Evolutionary conservation across 2,888 invertebrate species (phyloP).

Genomic region (Eristalis tenax): DNA sequence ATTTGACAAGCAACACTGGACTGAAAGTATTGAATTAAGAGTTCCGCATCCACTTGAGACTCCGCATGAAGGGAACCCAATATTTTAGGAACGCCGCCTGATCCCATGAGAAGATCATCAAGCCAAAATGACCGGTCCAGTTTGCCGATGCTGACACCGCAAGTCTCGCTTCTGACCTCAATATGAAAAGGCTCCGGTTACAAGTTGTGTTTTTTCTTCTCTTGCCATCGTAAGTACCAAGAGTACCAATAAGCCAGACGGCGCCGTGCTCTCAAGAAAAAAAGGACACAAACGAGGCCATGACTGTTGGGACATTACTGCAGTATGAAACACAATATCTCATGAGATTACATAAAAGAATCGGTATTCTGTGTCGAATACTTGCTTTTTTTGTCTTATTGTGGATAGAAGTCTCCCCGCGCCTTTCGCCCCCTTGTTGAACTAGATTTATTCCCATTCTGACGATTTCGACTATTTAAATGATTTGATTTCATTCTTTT

Average conservation of each 20-base stretch:
- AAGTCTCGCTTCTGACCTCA: not conserved
- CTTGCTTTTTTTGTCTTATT: not conserved
- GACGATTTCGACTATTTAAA: slow-evolving; percentile 1
- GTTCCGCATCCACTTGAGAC: not conserved
- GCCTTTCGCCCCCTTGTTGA: too few relatives aligned
- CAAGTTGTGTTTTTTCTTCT: not conserved
- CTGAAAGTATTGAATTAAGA: not conserved
- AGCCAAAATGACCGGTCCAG: not conserved
- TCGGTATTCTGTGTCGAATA: slow-evolving; percentile 28
- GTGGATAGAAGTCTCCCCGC: not conserved
- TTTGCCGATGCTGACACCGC: not conserved
- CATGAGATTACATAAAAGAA: not conserved
- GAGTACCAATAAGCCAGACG: not conserved
- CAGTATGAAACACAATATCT: not conserved
- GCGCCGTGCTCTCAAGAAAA: not conserved
- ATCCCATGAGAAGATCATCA: not conserved
- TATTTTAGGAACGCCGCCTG: not conserved
- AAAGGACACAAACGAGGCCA: not conserved
- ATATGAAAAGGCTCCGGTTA: not conserved
- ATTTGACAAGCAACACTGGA: not conserved
- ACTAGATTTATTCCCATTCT: not conserved
- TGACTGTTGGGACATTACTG: slow-evolving; percentile 9
- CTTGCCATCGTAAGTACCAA: not conserved
- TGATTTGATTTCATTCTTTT: slow-evolving; percentile 18
- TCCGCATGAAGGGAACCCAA: not conserved